phyloP scores from a whole-genome alignment of 2,888 invertebrate species.

The Torymus tubicola region DNA sequence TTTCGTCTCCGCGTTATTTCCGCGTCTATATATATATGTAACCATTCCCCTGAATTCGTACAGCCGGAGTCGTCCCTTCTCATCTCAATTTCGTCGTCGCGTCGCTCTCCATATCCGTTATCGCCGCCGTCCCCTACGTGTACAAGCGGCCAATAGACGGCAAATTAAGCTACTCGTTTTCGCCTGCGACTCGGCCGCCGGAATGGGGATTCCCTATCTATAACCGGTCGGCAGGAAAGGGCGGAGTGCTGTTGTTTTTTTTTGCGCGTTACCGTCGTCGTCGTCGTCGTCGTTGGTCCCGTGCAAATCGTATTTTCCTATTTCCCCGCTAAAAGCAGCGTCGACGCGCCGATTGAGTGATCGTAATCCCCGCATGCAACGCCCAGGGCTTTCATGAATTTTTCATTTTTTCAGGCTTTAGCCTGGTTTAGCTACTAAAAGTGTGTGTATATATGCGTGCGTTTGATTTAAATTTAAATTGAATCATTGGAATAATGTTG shows the following conservation, averaged over 20 bases:
- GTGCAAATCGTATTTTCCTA: slow-evolving; percentile 32
- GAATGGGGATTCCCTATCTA: slow-evolving; percentile 46
- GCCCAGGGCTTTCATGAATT: slow-evolving; percentile 24
- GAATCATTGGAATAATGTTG: neutral
- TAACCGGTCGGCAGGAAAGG: slow-evolving; percentile 41
- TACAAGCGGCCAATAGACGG: slow-evolving; percentile 28
- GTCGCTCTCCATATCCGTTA: neutral
- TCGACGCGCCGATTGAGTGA: slow-evolving; percentile 18
- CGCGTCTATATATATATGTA: neutral
- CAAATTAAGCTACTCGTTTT: slow-evolving; percentile 57
- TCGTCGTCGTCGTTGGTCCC: too few species aligned
- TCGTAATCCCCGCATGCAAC: slow-evolving; percentile 9
- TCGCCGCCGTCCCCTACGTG: neutral
- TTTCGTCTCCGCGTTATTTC: slow-evolving; percentile 5
- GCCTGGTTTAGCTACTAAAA: neutral
- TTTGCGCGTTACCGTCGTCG: neutral
- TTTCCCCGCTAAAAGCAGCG: slow-evolving; percentile 39
- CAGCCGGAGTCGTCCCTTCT: neutral
- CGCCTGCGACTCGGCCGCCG: slow-evolving; percentile 41
- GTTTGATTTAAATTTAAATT: slow-evolving; percentile 31
- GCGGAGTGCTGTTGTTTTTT: neutral
- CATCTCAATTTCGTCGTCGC: slow-evolving; percentile 31
- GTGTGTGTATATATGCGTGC: neutral
- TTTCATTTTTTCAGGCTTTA: slow-evolving; percentile 5
- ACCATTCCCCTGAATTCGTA: neutral